Evolutionary conservation across 2,113 vertebrate genomes (phyloP).

Genomic region (Otis tarda): DNA sequence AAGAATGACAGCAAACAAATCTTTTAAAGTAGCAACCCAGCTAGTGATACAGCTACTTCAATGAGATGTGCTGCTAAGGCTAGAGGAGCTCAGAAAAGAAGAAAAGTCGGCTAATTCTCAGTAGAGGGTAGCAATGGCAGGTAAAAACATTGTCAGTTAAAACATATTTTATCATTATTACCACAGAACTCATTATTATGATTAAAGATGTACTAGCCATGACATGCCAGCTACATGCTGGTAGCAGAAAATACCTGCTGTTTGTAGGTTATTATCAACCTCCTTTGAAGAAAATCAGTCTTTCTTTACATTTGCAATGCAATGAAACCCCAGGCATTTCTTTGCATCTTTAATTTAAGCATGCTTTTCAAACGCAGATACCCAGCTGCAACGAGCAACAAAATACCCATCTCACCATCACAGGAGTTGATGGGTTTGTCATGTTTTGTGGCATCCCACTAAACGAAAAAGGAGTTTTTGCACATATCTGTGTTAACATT

Average conservation of each 20-base stretch:
- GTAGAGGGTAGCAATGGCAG: constrained; percentile 24
- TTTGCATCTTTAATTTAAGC: constrained; percentile 63
- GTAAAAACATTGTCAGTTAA: constrained; percentile 49
- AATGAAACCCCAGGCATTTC: constrained; percentile 63
- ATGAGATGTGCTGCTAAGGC: neutral
- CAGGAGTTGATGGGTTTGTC: neutral
- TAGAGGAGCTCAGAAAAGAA: neutral
- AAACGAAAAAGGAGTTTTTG: neutral
- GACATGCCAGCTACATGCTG: constrained; percentile 67
- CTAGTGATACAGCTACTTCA: neutral
- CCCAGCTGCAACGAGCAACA: constrained; percentile 36
- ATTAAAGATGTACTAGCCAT: constrained; percentile 68
- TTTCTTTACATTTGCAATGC: constrained; percentile 66
- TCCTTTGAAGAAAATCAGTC: constrained; percentile 65
- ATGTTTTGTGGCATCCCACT: neutral
- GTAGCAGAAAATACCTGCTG: constrained; percentile 71
- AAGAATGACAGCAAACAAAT: neutral
- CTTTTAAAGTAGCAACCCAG: neutral
- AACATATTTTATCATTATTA: constrained; percentile 68
- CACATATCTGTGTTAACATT: neutral
- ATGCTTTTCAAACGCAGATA: constrained; percentile 39
- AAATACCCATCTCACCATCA: neutral
- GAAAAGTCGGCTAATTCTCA: neutral
- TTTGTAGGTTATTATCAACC: constrained; percentile 68
- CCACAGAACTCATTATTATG: constrained; percentile 65